Base-by-base conservation (phyloP, 23 tunicate genomes). In the Clavelina lepadiformis region DNA sequence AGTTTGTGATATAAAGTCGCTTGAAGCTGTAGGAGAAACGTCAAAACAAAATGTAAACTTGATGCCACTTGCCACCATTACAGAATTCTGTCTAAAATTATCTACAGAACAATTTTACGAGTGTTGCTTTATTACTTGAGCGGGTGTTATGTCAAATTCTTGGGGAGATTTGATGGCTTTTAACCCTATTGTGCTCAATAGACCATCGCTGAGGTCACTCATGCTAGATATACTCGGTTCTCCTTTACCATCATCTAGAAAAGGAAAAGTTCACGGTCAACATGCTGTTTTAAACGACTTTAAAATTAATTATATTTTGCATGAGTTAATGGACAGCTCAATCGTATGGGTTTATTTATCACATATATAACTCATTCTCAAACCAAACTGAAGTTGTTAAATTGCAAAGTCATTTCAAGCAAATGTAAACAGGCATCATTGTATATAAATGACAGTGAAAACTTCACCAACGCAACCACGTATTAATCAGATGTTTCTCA, bases 71-170 rank as follows among this genome's bases (percentile, higher is more conserved):
- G 49, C 49, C 15, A n/a, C n/a, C n/a, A n/a, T n/a, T n/a, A n/a
- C n/a, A n/a, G n/a, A n/a, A n/a, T n/a, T n/a, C n/a, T n/a, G n/a
- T n/a, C n/a, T n/a, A n/a, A n/a, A n/a, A n/a, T n/a, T n/a, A n/a
- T n/a, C n/a, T n/a, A n/a, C n/a, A n/a, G n/a, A n/a, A n/a, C n/a
- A n/a, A n/a, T 11, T 15, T 41, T 41, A 41, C 11, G 15, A 11
- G 15, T 41, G 11, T 41, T 22, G 20, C 15, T 25, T 21, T 23
- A 52, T 69, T 58, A 89, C 97, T 72, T 89, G 83, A 0, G 89
- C 83, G 2, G 97, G 97, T 28, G 83, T 81, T 21, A 89, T 70
- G 67, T 76, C 83, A 52, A 89, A 89, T 47, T 89, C 97, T 33
- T 62, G 63, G 0, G 83, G 83, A 15, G 80, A 63, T 34, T 56